Evolutionary conservation across 37 sponge, comb jelly and placozoan genomes (phyloP).

Genomic region (Chondrosia reniformis): DNA sequence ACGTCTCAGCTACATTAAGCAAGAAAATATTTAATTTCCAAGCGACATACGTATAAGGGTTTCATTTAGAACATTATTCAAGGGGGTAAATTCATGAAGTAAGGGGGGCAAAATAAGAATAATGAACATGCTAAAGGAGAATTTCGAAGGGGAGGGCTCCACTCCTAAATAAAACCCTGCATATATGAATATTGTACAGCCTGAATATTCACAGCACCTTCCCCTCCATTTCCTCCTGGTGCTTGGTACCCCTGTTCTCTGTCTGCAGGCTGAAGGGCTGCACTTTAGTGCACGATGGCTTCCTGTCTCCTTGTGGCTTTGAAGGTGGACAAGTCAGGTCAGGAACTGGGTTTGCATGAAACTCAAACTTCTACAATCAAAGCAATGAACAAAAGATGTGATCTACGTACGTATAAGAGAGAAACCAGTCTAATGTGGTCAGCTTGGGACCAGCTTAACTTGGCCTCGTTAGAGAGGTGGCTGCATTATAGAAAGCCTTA

Average conservation of each 20-base stretch:
- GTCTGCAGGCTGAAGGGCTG: constrained; percentile 62
- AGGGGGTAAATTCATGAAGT: too few relatives aligned
- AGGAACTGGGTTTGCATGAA: constrained; percentile 54
- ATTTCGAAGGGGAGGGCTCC: too few relatives aligned
- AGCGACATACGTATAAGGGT: not conserved
- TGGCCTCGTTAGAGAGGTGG: too few relatives aligned
- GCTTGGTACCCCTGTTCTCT: constrained; percentile 41
- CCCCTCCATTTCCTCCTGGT: constrained; percentile 32
- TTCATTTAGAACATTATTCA: too few relatives aligned
- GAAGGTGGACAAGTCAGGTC: not conserved
- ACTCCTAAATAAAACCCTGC: too few relatives aligned
- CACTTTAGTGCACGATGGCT: constrained; percentile 14
- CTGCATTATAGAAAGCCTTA: too few relatives aligned
- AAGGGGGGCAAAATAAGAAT: too few relatives aligned
- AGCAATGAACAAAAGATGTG: not conserved
- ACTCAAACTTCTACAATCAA: constrained; percentile 34
- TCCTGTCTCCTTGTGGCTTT: not conserved
- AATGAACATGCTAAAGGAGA: too few relatives aligned
- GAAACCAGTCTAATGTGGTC: not conserved
- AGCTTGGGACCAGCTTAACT: not conserved
- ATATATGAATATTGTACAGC: too few relatives aligned
- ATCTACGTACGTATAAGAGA: not conserved
- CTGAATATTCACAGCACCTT: constrained; percentile 35
- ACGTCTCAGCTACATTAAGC: constrained; percentile 27
- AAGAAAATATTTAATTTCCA: not conserved